phyloP scores from a whole-genome alignment of 2,888 invertebrate genomes.

The Automeris io region DNA sequence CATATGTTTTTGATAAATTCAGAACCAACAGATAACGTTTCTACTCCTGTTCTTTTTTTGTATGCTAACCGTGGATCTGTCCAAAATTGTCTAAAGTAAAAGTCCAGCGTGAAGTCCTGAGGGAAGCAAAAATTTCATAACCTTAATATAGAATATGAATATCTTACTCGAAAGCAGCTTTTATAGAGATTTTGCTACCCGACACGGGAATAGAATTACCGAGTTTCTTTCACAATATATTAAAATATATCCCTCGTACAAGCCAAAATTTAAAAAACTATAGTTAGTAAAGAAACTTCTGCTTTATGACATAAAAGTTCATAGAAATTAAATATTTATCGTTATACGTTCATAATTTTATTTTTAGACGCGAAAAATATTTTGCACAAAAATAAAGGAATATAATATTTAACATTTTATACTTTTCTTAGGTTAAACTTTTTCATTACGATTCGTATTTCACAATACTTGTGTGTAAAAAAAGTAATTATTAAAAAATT shows the following conservation, averaged over 20 bases:
- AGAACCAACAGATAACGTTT: slow-evolving; percentile 94
- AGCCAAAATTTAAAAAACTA: too few species aligned
- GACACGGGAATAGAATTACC: background rate
- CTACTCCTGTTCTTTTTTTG: slow-evolving; percentile 91
- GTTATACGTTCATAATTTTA: too few species aligned
- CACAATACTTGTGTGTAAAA: too few species aligned
- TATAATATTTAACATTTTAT: too few species aligned
- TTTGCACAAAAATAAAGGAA: too few species aligned
- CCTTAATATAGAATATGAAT: background rate
- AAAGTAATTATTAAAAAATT: slow-evolving; percentile 8
- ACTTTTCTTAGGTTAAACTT: too few species aligned
- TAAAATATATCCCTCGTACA: too few species aligned
- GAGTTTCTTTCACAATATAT: background rate
- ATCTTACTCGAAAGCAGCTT: background rate
- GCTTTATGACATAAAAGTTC: too few species aligned
- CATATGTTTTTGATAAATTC: slow-evolving; percentile 99
- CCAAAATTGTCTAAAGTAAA: slow-evolving; percentile 99
- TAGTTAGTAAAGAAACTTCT: too few species aligned
- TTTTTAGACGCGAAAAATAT: too few species aligned
- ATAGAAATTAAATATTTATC: too few species aligned
- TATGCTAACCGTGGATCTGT: slow-evolving; percentile 97
- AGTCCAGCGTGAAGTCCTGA: slow-evolving; percentile 98
- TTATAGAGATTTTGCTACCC: background rate
- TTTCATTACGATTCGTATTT: too few species aligned
- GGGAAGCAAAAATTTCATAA: slow-evolving; percentile 20